Base-by-base conservation (phyloP, 1,140 invertebrate genomes). In the Heliconius hewitsoni region DNA sequence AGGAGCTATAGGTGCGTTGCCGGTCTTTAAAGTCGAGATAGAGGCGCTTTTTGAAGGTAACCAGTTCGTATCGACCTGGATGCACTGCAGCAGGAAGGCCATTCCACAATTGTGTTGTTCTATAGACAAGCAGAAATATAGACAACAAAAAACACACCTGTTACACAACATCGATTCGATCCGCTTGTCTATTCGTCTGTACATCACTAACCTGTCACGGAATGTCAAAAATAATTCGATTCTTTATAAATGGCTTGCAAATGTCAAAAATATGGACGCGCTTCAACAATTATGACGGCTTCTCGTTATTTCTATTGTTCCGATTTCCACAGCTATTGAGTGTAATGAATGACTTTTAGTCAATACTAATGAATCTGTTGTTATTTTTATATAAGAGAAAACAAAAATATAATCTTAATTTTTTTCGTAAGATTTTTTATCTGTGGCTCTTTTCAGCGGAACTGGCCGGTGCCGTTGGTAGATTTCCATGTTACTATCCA, bases 191-290 rank as follows among this genome's bases (percentile, higher is more conserved):
- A 27, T 66, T 30, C 11, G 60, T 66, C 23, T 30, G 60, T 30
- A 66, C 60, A 66, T 66, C 60, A 66, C 60, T 66, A 66, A 66
- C 5, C 23, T 66, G 60, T 66, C 60, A 66, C 60, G 27, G 60
- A 60, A 27, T 66, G 60, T 66, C 60, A 66, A 66, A 66, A 66
- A 66, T 66, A 66, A 66, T 66, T 30, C 27, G 1, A 66, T 30
- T 66, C 60, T 66, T 27, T 66, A 8, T 30, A 5, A 11, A 27
- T 9, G 23, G 23, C 13, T 66, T 66, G 60, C 60, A 66, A 30
- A 66, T 66, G 60, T 66, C 60, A 66, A 66, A 66, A 66, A 66
- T 30, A 66, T 66, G 60, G 27, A 66, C 60, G 60, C 60, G 13
- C 4, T 66, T 66, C 1, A 66, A 9, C 27, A 66, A 66, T 66